Conservation (phyloP, 2,888 invertebrate species). For the Machimus atricapillus region DNA sequence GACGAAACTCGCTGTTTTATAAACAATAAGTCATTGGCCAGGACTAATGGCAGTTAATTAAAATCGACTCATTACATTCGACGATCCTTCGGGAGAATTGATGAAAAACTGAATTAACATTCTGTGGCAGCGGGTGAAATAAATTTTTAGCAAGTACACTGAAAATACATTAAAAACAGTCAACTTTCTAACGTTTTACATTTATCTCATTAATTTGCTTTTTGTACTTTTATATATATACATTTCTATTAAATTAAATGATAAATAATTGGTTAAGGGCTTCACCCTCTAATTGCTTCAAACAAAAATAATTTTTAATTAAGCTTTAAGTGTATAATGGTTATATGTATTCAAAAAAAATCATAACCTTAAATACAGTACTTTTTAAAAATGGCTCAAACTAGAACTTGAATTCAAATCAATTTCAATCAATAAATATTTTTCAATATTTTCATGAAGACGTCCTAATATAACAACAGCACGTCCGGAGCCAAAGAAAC, state of each 20-base stretch:
- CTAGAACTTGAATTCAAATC: neutral
- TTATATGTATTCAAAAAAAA: no score
- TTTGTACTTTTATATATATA: neutral
- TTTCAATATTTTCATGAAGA: neutral
- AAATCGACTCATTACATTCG: neutral
- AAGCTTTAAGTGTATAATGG: no score
- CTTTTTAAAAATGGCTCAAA: neutral
- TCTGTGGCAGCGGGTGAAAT: neutral
- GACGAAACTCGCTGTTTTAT: neutral
- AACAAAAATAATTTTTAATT: no score
- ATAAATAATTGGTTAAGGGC: no score
- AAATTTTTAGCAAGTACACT: neutral
- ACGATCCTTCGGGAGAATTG: neutral
- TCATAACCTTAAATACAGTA: no score
- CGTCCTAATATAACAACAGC: neutral
- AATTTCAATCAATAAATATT: neutral
- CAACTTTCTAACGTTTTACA: neutral
- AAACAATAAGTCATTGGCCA: neutral
- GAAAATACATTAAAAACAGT: neutral
- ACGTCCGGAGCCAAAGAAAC: neutral
- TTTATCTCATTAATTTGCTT: neutral
- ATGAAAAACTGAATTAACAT: neutral
- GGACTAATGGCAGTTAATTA: constrained; percentile 19
- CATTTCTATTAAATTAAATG: no score
- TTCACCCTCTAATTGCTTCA: no score